Conservation (phyloP, 2,797 vertebrate genomes). For the Lacerta agilis region DNA sequence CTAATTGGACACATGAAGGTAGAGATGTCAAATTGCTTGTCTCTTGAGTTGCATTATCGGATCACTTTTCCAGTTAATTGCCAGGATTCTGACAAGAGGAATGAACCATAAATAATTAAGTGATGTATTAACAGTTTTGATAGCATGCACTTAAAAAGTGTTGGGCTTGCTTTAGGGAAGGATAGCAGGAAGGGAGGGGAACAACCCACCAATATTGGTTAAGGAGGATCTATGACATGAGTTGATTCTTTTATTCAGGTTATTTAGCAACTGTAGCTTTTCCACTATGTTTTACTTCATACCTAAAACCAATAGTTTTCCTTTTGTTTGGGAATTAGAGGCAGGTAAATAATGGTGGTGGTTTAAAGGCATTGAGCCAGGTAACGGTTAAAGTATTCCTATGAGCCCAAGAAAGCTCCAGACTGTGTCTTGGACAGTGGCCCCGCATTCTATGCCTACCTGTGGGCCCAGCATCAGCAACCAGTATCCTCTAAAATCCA, state of each 20-base stretch:
- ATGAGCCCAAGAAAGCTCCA: neutral
- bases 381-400: neutral
- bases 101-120: constrained; percentile 39
- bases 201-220: neutral
- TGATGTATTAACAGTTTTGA: constrained; percentile 2
- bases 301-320: neutral
- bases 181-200: neutral
- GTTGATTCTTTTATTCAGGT: neutral
- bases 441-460: neutral
- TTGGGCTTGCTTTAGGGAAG: neutral
- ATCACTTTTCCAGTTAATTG: constrained; percentile 26
- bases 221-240: neutral
- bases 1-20: constrained; percentile 18
- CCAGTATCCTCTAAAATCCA: neutral
- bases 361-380: neutral
- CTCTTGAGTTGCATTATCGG: constrained; percentile 8
- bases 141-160: constrained; percentile 11
- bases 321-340: neutral
- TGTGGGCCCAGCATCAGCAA: neutral
- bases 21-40: neutral
- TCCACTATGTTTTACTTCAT: neutral
- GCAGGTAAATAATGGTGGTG: neutral
- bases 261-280: neutral
- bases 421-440: neutral
- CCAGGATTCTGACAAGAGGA: constrained; percentile 21